Percentiles rank a stretch among this genome's conserved stretches.
phyloP scores from a whole-genome alignment of 2,797 vertebrate species.

The Coregonus ussuriensis region DNA sequence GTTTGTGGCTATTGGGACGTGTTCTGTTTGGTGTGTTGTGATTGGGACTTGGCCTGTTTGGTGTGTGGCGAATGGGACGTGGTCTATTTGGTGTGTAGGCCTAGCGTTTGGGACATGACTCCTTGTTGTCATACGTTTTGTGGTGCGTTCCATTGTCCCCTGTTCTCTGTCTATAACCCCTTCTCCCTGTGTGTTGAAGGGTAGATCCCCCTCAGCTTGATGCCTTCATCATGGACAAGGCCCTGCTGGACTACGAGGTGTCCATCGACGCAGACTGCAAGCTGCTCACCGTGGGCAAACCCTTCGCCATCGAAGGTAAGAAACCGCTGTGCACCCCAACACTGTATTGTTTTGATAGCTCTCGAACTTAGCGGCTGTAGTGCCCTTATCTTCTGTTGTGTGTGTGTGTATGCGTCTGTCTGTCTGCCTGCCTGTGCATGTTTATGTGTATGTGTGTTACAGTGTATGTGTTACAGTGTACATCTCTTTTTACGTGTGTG shows the following conservation, averaged over 20 bases:
- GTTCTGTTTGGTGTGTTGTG: no score
- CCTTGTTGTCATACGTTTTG: background rate
- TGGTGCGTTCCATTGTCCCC: background rate
- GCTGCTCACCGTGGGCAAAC: conserved; percentile 89
- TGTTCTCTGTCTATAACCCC: background rate
- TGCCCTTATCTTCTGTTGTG: background rate
- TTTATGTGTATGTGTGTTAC: background rate
- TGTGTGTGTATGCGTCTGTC: background rate
- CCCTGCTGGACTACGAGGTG: conserved; percentile 89
- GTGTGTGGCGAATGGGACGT: background rate
- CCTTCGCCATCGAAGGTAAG: conserved; percentile 91
- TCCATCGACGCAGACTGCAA: conserved; percentile 92
- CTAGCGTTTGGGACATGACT: background rate
- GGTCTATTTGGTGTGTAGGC: background rate
- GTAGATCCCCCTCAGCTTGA: conserved; percentile 88
- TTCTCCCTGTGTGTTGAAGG: conserved; percentile 75
- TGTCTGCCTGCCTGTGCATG: background rate
- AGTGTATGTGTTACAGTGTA: no score
- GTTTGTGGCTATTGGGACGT: no score
- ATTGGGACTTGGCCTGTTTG: background rate
- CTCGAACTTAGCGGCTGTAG: background rate
- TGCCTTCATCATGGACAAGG: conserved; percentile 96
- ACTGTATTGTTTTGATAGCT: background rate
- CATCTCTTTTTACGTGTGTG: background rate
- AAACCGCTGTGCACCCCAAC: background rate